Percentiles rank a stretch among this genome's conserved stretches.
These are phyloP conservation scores for Triplophysa yarkandensis DNA, from an alignment of 2,797 vertebrate species.

Conservation along the genomic window DNA sequence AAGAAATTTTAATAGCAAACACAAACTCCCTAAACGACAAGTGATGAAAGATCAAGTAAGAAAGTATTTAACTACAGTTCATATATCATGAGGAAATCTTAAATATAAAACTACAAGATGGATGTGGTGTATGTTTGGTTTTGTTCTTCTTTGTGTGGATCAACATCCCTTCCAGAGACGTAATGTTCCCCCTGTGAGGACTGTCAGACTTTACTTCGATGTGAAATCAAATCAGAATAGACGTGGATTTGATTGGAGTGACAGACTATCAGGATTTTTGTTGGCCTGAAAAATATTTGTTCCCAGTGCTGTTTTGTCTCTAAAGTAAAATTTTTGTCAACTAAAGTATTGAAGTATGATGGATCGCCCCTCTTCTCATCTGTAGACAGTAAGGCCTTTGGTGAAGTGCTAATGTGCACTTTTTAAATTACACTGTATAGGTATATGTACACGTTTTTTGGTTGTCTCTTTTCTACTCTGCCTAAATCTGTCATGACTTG, in stretches of 20 bases:
- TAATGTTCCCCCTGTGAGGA: conserved; percentile 8
- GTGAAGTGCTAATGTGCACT: not conserved
- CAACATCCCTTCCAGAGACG: conserved; percentile 4
- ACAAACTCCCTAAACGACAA: conserved; percentile 27
- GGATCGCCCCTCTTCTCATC: conserved; percentile 7
- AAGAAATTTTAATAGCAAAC: conserved; percentile 51
- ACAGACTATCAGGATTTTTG: conserved; percentile 23
- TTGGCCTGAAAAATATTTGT: conserved; percentile 24
- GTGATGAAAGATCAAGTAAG: conserved; percentile 1
- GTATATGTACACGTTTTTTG: too few species aligned
- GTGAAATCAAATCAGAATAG: conserved; percentile 37
- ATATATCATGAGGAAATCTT: not conserved
- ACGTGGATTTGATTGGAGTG: conserved; percentile 35
- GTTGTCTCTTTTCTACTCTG: too few species aligned
- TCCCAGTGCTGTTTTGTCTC: conserved; percentile 13
- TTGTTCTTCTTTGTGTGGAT: not conserved
- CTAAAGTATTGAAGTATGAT: conserved; percentile 35
- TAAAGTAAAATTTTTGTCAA: conserved; percentile 27
- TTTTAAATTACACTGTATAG: too few species aligned
- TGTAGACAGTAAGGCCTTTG: not conserved
- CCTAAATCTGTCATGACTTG: too few species aligned
- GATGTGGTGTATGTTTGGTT: not conserved
- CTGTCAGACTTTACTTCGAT: conserved; percentile 18
- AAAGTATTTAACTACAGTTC: not conserved
- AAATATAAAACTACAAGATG: not conserved